These are phyloP conservation scores for Halichoerus grypus DNA, from an alignment of 2,113 vertebrate species.

Conservation along the genomic window DNA sequence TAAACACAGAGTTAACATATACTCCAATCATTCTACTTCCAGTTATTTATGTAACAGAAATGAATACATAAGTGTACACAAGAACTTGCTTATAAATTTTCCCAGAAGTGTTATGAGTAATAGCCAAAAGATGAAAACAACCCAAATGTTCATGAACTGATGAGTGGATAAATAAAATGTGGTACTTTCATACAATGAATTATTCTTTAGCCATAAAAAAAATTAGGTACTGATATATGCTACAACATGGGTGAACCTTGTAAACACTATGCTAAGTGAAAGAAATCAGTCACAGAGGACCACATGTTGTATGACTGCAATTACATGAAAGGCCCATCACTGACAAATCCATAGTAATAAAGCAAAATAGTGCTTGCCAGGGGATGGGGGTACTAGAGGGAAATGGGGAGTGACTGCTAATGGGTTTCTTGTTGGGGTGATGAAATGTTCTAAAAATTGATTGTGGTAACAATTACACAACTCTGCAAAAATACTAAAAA, in stretches of 20 bases:
- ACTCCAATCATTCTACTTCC: neutral
- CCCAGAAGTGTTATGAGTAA: conserved; percentile 46
- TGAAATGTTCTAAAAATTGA: conserved; percentile 7
- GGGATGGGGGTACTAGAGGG: neutral
- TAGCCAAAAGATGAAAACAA: conserved; percentile 14
- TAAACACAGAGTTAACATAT: neutral
- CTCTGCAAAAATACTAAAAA: neutral
- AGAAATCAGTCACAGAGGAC: neutral
- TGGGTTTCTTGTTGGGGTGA: neutral
- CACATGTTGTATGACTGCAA: neutral
- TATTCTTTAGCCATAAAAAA: conserved; percentile 20
- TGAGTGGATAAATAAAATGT: conserved; percentile 16
- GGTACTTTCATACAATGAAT: neutral
- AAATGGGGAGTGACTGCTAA: neutral
- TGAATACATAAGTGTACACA: neutral
- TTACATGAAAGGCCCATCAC: neutral
- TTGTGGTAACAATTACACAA: neutral
- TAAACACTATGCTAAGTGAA: conserved; percentile 44
- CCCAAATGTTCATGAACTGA: neutral
- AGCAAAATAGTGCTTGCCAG: neutral
- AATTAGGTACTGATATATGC: neutral
- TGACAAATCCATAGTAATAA: neutral
- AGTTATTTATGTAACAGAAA: neutral
- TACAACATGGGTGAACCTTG: neutral
- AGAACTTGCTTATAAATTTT: neutral